Evolutionary conservation across 2,113 vertebrate species (phyloP).

Genomic region (Tympanuchus pallidicinctus): DNA sequence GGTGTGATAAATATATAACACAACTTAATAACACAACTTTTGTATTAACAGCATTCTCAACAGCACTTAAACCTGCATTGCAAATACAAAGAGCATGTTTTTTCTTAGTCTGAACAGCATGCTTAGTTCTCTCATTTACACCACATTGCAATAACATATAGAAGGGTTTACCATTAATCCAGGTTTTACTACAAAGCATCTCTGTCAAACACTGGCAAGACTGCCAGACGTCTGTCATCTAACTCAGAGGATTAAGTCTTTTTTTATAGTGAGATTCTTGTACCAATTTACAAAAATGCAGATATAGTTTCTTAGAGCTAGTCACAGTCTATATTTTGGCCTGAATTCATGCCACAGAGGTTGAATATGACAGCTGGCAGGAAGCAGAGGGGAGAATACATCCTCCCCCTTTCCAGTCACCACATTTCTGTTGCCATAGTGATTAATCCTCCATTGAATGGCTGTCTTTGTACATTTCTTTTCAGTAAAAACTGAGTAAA

Average conservation of each 20-base stretch:
- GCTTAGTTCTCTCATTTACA: conserved; percentile 80
- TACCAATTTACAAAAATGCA: conserved; percentile 85
- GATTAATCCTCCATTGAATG: conserved; percentile 85
- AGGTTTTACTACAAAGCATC: conserved; percentile 84
- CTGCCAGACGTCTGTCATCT: conserved; percentile 84
- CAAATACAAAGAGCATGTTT: conserved; percentile 62
- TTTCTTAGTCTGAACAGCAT: conserved; percentile 72
- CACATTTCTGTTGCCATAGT: conserved; percentile 80
- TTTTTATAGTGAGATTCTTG: conserved; percentile 81
- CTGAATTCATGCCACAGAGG: conserved; percentile 75
- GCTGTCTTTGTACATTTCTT: conserved; percentile 83
- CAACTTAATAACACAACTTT: conserved; percentile 70
- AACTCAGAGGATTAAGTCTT: conserved; percentile 83
- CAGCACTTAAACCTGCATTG: conserved; percentile 69
- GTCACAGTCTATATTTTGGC: conserved; percentile 82
- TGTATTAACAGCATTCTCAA: conserved; percentile 77
- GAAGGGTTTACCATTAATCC: conserved; percentile 84
- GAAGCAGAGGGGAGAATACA: conserved; percentile 80
- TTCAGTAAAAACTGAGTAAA: conserved; percentile 81
- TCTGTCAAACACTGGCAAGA: conserved; percentile 79
- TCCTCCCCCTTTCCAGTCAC: conserved; percentile 77
- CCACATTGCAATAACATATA: conserved; percentile 83
- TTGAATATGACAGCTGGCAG: conserved; percentile 85
- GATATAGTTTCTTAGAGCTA: conserved; percentile 82
- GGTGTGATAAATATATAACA: conserved; percentile 55